Evolutionary conservation across 2,113 vertebrate species (phyloP).

Genomic region (Tauraco erythrolophus): DNA sequence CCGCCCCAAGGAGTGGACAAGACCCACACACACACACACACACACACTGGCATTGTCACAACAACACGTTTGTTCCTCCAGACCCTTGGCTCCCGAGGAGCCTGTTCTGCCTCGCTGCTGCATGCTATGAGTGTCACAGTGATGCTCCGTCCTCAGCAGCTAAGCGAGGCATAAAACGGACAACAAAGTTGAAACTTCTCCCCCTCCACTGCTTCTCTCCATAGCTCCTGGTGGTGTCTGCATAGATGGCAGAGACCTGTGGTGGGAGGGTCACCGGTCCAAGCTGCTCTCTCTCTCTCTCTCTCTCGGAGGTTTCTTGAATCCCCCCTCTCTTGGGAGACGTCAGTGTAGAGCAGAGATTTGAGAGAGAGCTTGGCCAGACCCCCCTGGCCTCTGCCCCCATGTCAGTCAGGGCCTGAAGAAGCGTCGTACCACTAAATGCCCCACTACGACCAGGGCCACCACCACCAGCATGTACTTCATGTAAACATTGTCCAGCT

Average conservation of each 20-base stretch:
- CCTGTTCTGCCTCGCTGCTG: background rate
- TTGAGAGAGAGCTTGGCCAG: background rate
- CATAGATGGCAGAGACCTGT: background rate
- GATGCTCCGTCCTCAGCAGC: background rate
- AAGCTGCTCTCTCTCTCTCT: background rate
- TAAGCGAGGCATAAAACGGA: background rate
- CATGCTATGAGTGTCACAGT: accelerated
- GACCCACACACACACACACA: accelerated
- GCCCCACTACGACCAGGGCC: conserved; percentile 69
- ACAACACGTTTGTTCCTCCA: background rate
- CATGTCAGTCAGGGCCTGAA: conserved; percentile 58
- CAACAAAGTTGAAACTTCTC: background rate
- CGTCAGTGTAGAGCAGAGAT: background rate
- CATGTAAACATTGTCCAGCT: conserved; percentile 71
- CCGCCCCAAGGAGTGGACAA: accelerated
- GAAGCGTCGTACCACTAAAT: conserved; percentile 75
- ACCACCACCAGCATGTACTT: conserved; percentile 62
- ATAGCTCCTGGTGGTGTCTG: background rate
- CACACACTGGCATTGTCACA: accelerated
- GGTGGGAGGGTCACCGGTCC: background rate
- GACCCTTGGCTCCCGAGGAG: background rate
- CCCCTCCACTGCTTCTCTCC: background rate
- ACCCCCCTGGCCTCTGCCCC: background rate
- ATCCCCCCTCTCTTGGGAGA: background rate
- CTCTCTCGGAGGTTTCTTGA: background rate